phyloP scores from a whole-genome alignment of 2,113 vertebrate genomes.

The Tragelaphus buxtoni region DNA sequence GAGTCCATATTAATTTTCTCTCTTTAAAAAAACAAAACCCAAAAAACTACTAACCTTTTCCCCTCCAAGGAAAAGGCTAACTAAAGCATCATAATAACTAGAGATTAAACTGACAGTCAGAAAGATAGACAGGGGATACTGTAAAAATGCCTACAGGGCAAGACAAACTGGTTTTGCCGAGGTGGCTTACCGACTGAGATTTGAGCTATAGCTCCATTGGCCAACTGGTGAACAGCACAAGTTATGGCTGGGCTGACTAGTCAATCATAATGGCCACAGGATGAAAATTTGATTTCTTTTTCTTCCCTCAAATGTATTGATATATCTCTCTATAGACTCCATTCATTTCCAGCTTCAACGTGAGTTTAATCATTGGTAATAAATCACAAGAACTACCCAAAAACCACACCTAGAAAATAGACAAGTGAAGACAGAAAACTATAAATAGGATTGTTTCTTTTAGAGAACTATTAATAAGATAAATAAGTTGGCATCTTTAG shows the following conservation, averaged over 20 bases:
- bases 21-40: background rate
- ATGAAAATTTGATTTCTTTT: background rate
- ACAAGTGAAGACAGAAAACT: background rate
- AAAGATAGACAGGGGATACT: background rate
- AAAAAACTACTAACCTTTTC: background rate
- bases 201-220: background rate
- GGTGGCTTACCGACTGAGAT: background rate
- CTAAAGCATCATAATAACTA: background rate
- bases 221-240: background rate
- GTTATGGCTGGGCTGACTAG: background rate
- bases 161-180: background rate
- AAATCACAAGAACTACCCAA: background rate
- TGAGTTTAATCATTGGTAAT: background rate
- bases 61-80: background rate
- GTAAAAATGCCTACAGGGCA: background rate
- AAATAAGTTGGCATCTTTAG: background rate
- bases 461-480: background rate
- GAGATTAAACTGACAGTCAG: background rate
- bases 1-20: conserved; percentile 11
- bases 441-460: background rate
- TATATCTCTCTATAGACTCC: background rate
- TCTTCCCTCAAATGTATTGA: background rate
- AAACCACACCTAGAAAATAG: background rate
- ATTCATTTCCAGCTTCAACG: background rate
- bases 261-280: background rate